These are phyloP conservation scores for Tragelaphus oryx DNA, from an alignment of 2,797 vertebrate genomes.

Conservation along the genomic window DNA sequence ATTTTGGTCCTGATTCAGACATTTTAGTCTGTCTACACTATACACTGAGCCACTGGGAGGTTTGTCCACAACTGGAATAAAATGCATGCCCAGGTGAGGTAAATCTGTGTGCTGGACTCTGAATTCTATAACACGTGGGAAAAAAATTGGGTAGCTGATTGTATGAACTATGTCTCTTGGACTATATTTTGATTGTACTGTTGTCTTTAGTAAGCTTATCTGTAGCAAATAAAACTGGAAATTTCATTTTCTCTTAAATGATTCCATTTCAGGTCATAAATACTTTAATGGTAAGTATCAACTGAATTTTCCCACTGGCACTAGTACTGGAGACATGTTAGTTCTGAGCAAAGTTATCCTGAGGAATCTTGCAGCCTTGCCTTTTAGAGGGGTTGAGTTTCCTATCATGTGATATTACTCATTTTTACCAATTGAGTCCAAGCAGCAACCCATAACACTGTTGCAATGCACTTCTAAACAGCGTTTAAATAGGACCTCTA, in stretches of 20 bases:
- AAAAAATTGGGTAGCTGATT: not conserved
- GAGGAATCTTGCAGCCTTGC: not conserved
- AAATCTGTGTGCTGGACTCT: not conserved
- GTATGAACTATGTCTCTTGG: not conserved
- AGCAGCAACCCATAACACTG: not conserved
- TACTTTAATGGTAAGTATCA: not conserved
- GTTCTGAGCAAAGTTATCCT: not conserved
- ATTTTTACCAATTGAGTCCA: not conserved
- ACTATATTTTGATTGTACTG: not conserved
- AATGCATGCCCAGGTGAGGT: not conserved
- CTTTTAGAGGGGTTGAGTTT: not conserved
- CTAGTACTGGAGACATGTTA: not conserved
- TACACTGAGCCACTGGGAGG: not conserved
- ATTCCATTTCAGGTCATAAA: not conserved
- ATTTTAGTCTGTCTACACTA: not conserved
- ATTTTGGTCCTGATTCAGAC: not conserved
- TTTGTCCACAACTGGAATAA: not conserved
- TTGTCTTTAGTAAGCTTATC: not conserved
- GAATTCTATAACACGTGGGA: not conserved
- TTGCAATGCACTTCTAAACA: not conserved
- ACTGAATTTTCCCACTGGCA: not conserved
- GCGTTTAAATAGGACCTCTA: not conserved
- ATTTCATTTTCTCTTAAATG: not conserved
- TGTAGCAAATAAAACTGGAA: not conserved
- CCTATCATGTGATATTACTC: not conserved